These are phyloP conservation scores for Biston betularia DNA, from an alignment of 2,888 invertebrate genomes.

Conservation along the genomic window DNA sequence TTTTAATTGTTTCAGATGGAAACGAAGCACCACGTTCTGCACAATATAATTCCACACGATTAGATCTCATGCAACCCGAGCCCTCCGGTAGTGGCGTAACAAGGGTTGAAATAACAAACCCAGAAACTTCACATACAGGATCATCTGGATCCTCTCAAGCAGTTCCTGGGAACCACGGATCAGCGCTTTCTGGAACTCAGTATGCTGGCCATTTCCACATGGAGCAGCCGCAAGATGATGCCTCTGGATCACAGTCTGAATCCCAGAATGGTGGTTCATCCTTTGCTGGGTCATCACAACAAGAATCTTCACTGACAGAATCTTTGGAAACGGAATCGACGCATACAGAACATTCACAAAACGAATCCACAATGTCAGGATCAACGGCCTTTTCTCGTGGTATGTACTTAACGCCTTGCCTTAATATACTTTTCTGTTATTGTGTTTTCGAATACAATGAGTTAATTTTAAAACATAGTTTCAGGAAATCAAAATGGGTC, in stretches of 20 bases:
- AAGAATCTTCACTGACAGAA: background rate
- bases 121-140: background rate
- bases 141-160: background rate
- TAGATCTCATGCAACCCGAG: background rate
- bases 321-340: conserved; percentile 3
- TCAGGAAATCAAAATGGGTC: conserved; percentile 61
- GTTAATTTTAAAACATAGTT: conserved; percentile 33
- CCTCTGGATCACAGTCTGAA: background rate
- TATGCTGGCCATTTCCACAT: background rate
- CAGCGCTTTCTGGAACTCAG: background rate
- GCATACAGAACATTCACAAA: background rate
- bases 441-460: background rate
- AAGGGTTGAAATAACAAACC: background rate
- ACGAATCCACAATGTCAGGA: background rate
- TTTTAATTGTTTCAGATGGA: background rate
- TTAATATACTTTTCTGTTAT: background rate
- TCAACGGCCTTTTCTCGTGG: conserved; percentile 2
- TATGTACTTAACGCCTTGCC: background rate
- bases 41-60: background rate
- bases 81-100: background rate
- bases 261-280: background rate
- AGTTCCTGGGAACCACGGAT: background rate
- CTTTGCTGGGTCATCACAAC: background rate
- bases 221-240: conserved; percentile 50
- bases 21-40: background rate